Base-by-base conservation (phyloP, 2,113 vertebrate species). In the Anarhynchus alexandrinus region DNA sequence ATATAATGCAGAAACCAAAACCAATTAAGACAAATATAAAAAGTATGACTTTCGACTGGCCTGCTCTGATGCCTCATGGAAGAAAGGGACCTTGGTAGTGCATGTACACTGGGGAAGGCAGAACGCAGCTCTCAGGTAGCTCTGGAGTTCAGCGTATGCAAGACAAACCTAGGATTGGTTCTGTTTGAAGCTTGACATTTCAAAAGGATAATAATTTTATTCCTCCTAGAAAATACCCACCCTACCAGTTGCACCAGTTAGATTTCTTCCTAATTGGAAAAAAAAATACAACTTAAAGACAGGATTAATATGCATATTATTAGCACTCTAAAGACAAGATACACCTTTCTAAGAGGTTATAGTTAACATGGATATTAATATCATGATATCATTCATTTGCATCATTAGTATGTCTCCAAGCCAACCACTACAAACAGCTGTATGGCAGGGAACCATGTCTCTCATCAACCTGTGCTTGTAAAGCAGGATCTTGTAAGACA, bases 1-100 rank as follows among this genome's bases (percentile, higher is more conserved):
- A 94, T 97, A 94, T 95, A 98, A 97, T 97, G 92, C 64, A 86
- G 79, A 95, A 96, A 98, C 88, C 97, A 97, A 96, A 97, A 9
- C 67, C 7, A 86, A 97, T 97, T 98, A 97, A 97, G 84, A 92
- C 40, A 90, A 86, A 86, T 79, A 82, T 97, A 94, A 97, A 94
- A 96, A 92, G 34, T 96, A 98, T 96, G 87, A 94, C 69, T 97
- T 97, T 58, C 0, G 96, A 98, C 96, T 97, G 69, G 90, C 34
- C 82, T 85, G 66, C 65, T 73, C 88, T 88, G 90, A 95, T 77
- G 91, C 34, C 55, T 93, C 38, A 40, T 71, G 58, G 52, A 87
- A 87, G 66, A 95, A 93, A 91, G 67, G n/a, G 38, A 66, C 54
- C 13, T 69, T 72, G 51, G 47, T 49, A 51, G 42, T 55, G 70